Conservation (phyloP, 1,140 invertebrate species). For the Potamilus streckersoni region DNA sequence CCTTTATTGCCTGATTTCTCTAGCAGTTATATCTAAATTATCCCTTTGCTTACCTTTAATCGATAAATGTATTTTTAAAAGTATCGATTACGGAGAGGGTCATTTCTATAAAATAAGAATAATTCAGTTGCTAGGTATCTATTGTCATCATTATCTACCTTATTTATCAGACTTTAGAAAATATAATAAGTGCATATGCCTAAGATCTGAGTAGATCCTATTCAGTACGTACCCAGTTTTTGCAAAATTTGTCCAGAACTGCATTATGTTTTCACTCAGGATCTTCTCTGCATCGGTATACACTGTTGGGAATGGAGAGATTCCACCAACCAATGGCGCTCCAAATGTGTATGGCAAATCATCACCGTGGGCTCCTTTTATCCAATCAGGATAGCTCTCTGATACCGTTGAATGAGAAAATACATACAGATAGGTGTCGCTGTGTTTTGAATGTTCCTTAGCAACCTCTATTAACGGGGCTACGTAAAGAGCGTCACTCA, state of each 20-base stretch:
- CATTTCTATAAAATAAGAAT: too few species aligned
- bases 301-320: conserved; percentile 86
- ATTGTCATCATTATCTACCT: too few species aligned
- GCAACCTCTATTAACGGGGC: conserved; percentile 92
- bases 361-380: conserved; percentile 82
- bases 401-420: conserved; percentile 84
- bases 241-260: conserved; percentile 97
- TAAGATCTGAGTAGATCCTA: too few species aligned
- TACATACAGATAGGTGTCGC: conserved; percentile 61
- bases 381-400: conserved; percentile 73
- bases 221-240: conserved; percentile 86
- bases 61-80: too few species aligned
- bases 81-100: too few species aligned
- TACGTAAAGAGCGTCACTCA: conserved; percentile 89
- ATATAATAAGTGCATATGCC: too few species aligned
- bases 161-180: too few species aligned
- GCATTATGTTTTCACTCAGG: conserved; percentile 92
- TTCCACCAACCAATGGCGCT: conserved; percentile 82
- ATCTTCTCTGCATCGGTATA: conserved; percentile 90
- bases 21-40: too few species aligned
- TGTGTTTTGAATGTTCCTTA: conserved; percentile 83
- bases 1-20: too few species aligned
- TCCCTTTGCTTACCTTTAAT: too few species aligned
- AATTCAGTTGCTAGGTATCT: too few species aligned
- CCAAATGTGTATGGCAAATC: conserved; percentile 94